Evolutionary conservation across 2,888 invertebrate species (phyloP).

Genomic region (Athalia cordata): DNA sequence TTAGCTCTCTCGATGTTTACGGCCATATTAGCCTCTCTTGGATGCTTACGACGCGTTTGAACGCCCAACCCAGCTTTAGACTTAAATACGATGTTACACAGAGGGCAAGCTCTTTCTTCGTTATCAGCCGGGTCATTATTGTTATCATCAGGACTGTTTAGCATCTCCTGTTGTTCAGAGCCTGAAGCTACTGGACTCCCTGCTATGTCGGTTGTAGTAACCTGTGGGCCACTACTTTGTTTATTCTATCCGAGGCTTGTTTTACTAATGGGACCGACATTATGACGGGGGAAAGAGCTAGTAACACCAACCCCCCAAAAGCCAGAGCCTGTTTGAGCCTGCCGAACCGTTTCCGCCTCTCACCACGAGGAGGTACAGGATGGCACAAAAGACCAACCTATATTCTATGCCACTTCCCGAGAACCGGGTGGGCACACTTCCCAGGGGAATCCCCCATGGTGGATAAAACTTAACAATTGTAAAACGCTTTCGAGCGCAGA

Average conservation of each 20-base stretch:
- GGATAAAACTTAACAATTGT: constrained; percentile 10
- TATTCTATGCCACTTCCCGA: constrained; percentile 8
- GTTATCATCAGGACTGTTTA: not conserved
- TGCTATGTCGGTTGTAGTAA: not conserved
- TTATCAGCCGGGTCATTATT: no score
- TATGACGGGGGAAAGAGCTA: not conserved
- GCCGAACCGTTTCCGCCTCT: constrained; percentile 12
- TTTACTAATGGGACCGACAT: not conserved
- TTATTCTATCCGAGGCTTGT: not conserved
- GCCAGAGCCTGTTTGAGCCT: constrained; percentile 12
- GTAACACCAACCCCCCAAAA: not conserved
- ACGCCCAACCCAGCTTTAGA: not conserved
- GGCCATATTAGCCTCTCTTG: not conserved
- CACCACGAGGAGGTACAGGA: constrained; percentile 23
- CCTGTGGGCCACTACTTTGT: not conserved
- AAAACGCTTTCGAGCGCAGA: constrained; percentile 50
- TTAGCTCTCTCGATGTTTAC: not conserved
- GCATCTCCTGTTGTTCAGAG: not conserved
- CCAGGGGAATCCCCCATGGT: constrained; percentile 9
- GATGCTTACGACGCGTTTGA: not conserved
- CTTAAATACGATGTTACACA: constrained; percentile 1
- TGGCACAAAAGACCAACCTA: no score
- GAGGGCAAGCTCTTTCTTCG: not conserved
- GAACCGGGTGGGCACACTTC: constrained; percentile 2
- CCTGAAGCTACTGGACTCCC: not conserved